Evolutionary conservation across 1,140 invertebrate genomes (phyloP), one percentile per base, ranked within the genome.

Genomic region (Hylyphantes graminicola): DNA sequence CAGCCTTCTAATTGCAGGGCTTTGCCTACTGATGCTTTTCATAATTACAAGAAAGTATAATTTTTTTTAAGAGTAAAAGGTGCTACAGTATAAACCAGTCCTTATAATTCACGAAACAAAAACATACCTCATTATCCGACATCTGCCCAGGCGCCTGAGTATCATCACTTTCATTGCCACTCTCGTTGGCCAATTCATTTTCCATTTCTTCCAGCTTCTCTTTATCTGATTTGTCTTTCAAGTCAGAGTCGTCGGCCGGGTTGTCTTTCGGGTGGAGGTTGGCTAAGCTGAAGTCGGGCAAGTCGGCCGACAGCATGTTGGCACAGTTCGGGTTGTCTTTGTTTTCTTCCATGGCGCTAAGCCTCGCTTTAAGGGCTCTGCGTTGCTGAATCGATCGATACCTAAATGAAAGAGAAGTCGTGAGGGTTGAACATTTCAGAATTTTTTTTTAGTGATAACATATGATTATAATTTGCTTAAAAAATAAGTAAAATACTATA

Each of bases 91-190:
- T 68, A 1, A 11, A 21, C 11, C 15, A 11, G 9, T 68, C 19
- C 35, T 35, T 50, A 70, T 50, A 8, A 51, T 51, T n/a, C 68
- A 13, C 17, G 15, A n/a, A n/a, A 57, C 7, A 61, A 64, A 48
- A 63, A 54, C 61, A 67, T 77, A 76, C 84, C 50, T 85, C 83
- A 15, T 67, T 68, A 89, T 95, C 94, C 0, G 94, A 94, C 13
- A 84, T 82, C 17, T 85, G 78, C 59, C 76, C 86, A 54, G 84
- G 86, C 65, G 79, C 73, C 87, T 94, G 94, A 13, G 94, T 95
- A 0, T 94, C 94, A 87, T 95, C 95, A 87, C 94, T 96, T 87
- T 96, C 95, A 87, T 96, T 93, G 85, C 95, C 95, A 87, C 95
- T 96, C 88, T 92, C 94, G 85, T 93, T 92, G 17, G 92, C 92